Evolutionary conservation across 1,140 invertebrate genomes (phyloP).

Genomic region (Scaptomyza graminum): DNA sequence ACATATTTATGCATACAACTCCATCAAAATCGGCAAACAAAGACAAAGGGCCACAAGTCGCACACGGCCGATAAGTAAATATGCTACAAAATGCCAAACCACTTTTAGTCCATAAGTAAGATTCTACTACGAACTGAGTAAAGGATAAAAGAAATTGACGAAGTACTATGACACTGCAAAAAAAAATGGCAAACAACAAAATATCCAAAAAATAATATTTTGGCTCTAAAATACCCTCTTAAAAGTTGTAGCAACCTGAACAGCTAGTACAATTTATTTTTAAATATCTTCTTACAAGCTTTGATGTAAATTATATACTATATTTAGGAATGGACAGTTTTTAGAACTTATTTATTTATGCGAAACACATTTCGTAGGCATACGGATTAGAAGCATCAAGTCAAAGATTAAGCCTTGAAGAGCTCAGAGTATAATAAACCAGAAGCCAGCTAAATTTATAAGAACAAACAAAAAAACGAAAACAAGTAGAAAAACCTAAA

Average conservation of each 20-base stretch:
- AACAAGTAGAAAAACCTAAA: slow-evolving; percentile 20
- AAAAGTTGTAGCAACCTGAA: background rate
- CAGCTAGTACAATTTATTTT: background rate
- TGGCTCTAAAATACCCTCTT: slow-evolving; percentile 8
- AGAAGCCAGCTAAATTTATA: slow-evolving; percentile 41
- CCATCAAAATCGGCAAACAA: slow-evolving; percentile 71
- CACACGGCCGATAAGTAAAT: slow-evolving; percentile 69
- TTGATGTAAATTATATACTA: background rate
- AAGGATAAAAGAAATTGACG: slow-evolving; percentile 28
- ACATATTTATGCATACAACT: slow-evolving; percentile 82
- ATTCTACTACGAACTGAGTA: slow-evolving; percentile 15
- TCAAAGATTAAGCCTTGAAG: slow-evolving; percentile 40
- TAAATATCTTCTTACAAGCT: background rate
- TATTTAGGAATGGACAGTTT: background rate
- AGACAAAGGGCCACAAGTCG: slow-evolving; percentile 25
- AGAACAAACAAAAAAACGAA: slow-evolving; percentile 14
- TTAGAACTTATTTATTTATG: background rate
- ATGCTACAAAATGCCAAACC: slow-evolving; percentile 72
- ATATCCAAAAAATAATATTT: background rate
- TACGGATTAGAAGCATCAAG: slow-evolving; percentile 12
- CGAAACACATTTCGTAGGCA: slow-evolving; percentile 7
- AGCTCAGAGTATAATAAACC: slow-evolving; percentile 35
- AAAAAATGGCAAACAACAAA: slow-evolving; percentile 4
- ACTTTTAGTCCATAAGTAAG: slow-evolving; percentile 19
- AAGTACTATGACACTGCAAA: slow-evolving; percentile 43